Evolutionary conservation across 2,113 vertebrate species (phyloP), one percentile per base, ranked within the genome.

Genomic region (Picathartes gymnocephalus): DNA sequence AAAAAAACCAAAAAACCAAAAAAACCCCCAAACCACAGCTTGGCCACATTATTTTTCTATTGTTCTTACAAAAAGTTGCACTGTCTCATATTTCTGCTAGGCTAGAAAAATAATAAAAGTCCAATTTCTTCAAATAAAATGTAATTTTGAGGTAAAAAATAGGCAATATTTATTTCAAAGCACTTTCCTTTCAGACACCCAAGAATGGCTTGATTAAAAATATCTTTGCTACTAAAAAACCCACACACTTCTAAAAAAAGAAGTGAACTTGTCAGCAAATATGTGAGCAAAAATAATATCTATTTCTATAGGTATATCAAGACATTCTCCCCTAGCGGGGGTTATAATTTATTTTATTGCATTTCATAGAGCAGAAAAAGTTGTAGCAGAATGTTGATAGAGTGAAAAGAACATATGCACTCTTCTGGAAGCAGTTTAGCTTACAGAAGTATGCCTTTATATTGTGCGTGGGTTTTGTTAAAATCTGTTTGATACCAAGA

Each of bases 61-160:
- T 94, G 42, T 95, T 95, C 65, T 81, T 93, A 54, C 5, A 17
- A 74, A 71, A 97, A 97, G 74, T 95, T 96, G 39, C 10, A 73
- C 57, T 27, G 28, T 64, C 44, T 73, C 27, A 31, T 37, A 61
- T 61, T 91, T 93, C 68, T 39, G 39, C 28, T 73, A 93, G 44
- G 13, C 47, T 70, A 53, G 20, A 39, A 88, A 80, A 93, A 79
- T 13, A 91, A 81, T 35, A 69, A 35, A 76, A 89, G 64, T 72
- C 56, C 74, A 19, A 51, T 50, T 79, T 86, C 28, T 84, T 14
- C 4, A 73, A 96, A 70, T 7, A 60, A 84, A 94, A 62, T 15
- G 33, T 40, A 14, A 62, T 33, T 53, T 60, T 58, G 17, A 48
- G 65, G 5, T 1, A 5, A 47, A 57, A 53, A 61, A 39, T 9